Evolutionary conservation across 2,797 vertebrate species (phyloP).

Genomic region (Hapalemur alaotrensis): DNA sequence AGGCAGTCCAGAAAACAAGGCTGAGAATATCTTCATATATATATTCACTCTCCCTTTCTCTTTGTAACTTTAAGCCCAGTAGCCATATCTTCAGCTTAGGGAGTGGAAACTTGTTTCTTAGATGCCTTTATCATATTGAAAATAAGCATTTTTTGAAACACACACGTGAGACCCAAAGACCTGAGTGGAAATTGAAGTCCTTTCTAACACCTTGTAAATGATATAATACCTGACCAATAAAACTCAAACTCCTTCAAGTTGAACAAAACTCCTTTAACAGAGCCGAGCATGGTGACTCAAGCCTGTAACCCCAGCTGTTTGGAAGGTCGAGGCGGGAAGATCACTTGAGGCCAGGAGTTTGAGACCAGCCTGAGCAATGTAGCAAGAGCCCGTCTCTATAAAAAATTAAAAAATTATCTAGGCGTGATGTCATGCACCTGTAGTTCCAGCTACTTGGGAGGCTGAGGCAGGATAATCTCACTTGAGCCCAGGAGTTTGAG

Average conservation of each 20-base stretch:
- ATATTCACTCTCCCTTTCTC: neutral
- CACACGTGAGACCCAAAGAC: neutral
- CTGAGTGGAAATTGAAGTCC: neutral
- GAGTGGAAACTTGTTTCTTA: neutral
- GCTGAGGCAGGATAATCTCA: neutral
- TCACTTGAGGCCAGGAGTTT: neutral
- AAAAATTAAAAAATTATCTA: neutral
- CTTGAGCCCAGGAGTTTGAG: neutral
- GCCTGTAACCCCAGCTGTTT: neutral
- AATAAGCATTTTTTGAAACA: neutral
- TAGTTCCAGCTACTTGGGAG: neutral
- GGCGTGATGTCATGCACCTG: neutral
- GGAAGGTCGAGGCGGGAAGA: neutral
- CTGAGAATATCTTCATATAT: neutral
- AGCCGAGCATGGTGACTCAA: neutral
- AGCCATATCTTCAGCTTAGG: neutral
- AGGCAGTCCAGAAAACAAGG: neutral
- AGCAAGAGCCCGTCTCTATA: neutral
- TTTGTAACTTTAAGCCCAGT: neutral
- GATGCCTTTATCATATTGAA: conserved; percentile 28
- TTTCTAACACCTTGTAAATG: neutral
- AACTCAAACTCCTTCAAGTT: neutral
- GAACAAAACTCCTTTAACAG: neutral
- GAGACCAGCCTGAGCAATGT: neutral
- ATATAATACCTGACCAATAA: neutral